A percentile compares a stretch with the other conserved stretches of the same genome.
These are phyloP conservation scores for Adelphocoris suturalis DNA, from an alignment of 2,888 invertebrate genomes.

Conservation along the genomic window DNA sequence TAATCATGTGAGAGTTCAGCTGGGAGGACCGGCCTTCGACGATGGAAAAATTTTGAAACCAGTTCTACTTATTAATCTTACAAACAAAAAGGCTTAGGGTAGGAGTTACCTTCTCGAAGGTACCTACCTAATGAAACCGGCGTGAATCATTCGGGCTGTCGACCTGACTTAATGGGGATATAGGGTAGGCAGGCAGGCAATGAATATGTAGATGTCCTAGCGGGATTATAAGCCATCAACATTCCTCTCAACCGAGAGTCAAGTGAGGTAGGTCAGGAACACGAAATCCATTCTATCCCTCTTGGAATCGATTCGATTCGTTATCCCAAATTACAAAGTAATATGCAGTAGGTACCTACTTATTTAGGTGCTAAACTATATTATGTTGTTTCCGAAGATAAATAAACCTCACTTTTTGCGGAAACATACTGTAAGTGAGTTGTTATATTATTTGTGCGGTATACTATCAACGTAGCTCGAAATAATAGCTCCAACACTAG, in stretches of 20 bases:
- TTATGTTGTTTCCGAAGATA: too few species aligned
- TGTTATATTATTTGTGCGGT: too few species aligned
- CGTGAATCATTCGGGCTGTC: background rate
- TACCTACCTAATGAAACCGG: background rate
- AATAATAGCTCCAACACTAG: too few species aligned
- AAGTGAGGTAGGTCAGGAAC: slow-evolving; percentile 24
- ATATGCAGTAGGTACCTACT: too few species aligned
- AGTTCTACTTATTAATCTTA: background rate
- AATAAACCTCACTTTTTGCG: too few species aligned
- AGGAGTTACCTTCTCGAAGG: background rate
- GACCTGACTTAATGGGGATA: background rate
- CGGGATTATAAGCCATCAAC: slow-evolving; percentile 19
- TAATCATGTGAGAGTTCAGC: background rate
- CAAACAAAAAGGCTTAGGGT: too few species aligned
- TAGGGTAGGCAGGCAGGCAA: background rate
- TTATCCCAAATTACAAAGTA: too few species aligned
- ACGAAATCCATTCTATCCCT: background rate
- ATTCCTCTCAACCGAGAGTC: slow-evolving; percentile 31
- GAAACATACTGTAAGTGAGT: too few species aligned
- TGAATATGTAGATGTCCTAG: slow-evolving; percentile 36
- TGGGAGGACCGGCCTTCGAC: background rate
- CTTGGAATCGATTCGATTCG: background rate
- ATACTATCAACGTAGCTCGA: too few species aligned
- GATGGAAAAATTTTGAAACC: background rate
- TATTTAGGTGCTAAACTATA: too few species aligned